A percentile compares a stretch with the other conserved stretches of the same genome.
phyloP scores from a whole-genome alignment of 1,140 invertebrate genomes.

The Papilio glaucus region DNA sequence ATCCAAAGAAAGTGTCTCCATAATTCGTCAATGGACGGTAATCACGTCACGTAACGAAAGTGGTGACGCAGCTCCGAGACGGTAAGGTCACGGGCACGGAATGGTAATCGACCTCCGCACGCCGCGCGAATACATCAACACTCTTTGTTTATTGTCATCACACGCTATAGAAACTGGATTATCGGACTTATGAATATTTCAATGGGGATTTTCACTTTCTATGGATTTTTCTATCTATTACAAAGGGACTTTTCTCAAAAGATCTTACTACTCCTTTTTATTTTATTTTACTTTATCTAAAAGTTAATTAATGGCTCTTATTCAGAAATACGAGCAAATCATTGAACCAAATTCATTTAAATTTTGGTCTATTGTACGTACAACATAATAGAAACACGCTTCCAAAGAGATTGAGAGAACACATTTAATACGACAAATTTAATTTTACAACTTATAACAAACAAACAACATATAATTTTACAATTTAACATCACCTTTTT shows the following conservation, averaged over 20 bases:
- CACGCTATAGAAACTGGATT: slow-evolving; percentile 23
- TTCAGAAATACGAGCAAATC: too few species aligned
- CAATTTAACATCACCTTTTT: too few species aligned
- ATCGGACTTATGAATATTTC: slow-evolving; percentile 17
- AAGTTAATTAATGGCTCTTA: background rate
- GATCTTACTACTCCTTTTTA: background rate
- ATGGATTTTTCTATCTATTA: background rate
- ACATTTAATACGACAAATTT: too few species aligned
- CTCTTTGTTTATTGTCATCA: slow-evolving; percentile 28
- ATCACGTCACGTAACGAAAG: slow-evolving; percentile 64
- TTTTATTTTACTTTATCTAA: background rate
- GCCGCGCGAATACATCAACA: background rate
- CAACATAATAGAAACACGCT: too few species aligned
- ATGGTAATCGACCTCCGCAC: slow-evolving; percentile 55
- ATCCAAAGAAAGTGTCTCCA: slow-evolving; percentile 52
- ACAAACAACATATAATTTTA: too few species aligned
- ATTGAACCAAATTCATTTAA: too few species aligned
- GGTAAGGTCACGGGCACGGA: slow-evolving; percentile 68
- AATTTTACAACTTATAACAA: too few species aligned
- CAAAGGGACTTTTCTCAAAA: background rate
- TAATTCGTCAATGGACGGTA: slow-evolving; percentile 48
- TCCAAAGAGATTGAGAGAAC: too few species aligned
- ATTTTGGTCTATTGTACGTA: too few species aligned
- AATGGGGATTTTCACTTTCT: slow-evolving; percentile 14
- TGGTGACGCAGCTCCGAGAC: slow-evolving; percentile 46